Base-by-base conservation (phyloP, 2,888 invertebrate genomes). In the Keiferia lycopersicella region DNA sequence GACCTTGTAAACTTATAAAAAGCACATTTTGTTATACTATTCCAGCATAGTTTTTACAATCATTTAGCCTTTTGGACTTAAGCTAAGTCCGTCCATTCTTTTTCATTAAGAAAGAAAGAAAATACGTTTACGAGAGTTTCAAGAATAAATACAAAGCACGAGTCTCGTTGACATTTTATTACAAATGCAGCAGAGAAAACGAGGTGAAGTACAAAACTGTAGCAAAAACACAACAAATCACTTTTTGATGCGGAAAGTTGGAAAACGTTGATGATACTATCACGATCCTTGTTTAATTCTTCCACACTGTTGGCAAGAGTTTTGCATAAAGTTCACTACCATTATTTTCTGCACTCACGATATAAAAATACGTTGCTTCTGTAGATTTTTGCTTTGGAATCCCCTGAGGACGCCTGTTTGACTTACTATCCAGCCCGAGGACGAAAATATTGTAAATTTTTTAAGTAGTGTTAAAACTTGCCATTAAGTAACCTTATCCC, bases 191-290 rank as follows among this genome's bases (percentile, higher is more conserved):
- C 45, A 8, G 16, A 16, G 45, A 6, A 16, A 7, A n/a, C n/a
- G n/a, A n/a, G n/a, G 14, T 10, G 14, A 41, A 41, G 14, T 50
- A 50, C 18, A 18, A 53, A 53, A 56, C 12, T 7, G 26, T 22
- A n/a, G n/a, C n/a, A 30, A 26, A 56, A 30, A 30, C 56, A 56
- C 56, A n/a, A 56, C 56, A 56, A 30, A 56, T 51, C 51, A 12
- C 20, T 22, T 12, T 51, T 51, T 51, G 22, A 50, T 8, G 53
- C 14, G 22, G 14, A 18, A 26, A 14, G 22, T 20, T 34, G 18
- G 11, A 58, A 59, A 45, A 16, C 16, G 45, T 45, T 20, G 59
- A 3, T 20, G 59, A 3, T 22, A 18, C 18, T 6, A 12, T 41
- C 39, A 39, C 59, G 59, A 34, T 22, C 45, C n/a, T 11, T 45